Conservation (phyloP, 1,140 invertebrate species). For the Panonychus citri region DNA sequence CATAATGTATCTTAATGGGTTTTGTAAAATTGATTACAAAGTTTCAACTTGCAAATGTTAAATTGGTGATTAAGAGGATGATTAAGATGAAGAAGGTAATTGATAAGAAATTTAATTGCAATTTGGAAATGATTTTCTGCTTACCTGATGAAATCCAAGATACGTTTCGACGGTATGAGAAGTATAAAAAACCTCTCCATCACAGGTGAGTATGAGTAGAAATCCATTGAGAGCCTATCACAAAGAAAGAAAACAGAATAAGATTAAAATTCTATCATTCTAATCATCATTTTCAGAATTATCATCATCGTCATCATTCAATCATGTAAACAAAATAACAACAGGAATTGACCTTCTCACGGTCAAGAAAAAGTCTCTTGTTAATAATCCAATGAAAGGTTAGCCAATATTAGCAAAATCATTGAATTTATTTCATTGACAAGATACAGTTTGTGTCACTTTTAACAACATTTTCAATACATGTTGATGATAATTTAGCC, state of each 20-base stretch:
- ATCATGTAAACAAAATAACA: no score
- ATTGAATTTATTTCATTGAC: no score
- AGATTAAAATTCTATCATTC: neutral
- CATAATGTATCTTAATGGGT: no score
- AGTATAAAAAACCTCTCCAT: slow-evolving; percentile 96
- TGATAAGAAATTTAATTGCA: neutral
- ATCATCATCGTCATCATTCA: neutral
- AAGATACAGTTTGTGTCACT: no score
- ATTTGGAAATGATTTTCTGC: slow-evolving; percentile 1
- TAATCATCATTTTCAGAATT: neutral
- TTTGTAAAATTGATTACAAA: no score
- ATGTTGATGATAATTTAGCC: neutral
- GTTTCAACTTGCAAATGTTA: no score
- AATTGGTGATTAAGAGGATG: neutral
- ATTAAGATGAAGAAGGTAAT: neutral
- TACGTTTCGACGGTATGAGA: slow-evolving; percentile 98
- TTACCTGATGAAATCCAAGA: slow-evolving; percentile 97
- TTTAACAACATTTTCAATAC: neutral
- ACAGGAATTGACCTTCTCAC: no score
- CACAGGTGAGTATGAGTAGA: slow-evolving; percentile 88
- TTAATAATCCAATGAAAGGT: no score
- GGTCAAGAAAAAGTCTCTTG: no score
- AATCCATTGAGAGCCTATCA: slow-evolving; percentile 92
- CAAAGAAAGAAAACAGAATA: slow-evolving; percentile 15
- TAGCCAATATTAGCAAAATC: no score